These are phyloP conservation scores for Megaceryle alcyon DNA, from an alignment of 2,797 vertebrate species.

Conservation along the genomic window DNA sequence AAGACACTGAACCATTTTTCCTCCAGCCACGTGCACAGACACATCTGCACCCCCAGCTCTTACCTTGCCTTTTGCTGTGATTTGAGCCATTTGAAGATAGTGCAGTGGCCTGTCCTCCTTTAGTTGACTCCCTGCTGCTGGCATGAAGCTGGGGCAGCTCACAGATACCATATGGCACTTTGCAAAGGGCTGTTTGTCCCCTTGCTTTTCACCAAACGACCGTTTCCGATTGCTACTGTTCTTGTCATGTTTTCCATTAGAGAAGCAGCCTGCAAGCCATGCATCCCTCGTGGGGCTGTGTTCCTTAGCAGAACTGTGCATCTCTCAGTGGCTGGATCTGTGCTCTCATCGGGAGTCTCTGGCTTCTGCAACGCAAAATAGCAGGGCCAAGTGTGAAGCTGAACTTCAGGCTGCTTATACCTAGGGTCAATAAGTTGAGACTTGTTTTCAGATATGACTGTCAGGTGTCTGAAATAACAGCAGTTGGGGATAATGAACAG, in stretches of 20 bases:
- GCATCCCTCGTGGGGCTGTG: not conserved
- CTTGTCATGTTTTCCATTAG: not conserved
- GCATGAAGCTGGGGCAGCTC: not conserved
- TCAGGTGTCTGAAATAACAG: not conserved
- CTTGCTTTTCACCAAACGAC: not conserved
- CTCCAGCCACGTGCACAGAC: not conserved
- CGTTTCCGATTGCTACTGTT: fast-evolving
- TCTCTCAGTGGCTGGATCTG: not conserved
- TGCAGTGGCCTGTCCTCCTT: fast-evolving
- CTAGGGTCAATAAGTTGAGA: not conserved
- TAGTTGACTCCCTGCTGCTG: not conserved
- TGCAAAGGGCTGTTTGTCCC: not conserved
- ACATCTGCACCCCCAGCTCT: not conserved
- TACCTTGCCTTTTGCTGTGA: not conserved
- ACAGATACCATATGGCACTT: not conserved
- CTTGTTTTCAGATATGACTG: not conserved
- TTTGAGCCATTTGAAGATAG: not conserved
- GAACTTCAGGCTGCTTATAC: not conserved
- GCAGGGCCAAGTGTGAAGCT: not conserved
- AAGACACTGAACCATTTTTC: not conserved
- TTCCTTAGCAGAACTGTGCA: not conserved
- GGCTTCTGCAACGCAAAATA: fast-evolving
- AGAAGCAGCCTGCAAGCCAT: fast-evolving
- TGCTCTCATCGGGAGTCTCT: not conserved
- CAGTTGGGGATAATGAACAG: not conserved